Conservation (phyloP, 2,113 vertebrate species). For the Athene cunicularia region DNA sequence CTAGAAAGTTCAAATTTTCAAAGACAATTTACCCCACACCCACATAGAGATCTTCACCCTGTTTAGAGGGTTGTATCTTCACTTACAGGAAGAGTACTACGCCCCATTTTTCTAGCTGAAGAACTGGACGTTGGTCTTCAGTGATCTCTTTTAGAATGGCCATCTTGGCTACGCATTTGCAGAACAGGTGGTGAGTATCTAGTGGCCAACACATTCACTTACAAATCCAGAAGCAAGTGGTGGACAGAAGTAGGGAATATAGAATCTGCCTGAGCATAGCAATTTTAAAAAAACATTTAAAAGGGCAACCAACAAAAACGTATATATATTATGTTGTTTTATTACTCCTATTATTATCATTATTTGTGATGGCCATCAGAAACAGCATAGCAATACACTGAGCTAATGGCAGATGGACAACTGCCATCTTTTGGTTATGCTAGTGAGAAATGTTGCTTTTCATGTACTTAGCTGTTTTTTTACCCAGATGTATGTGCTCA, state of each 20-base stretch:
- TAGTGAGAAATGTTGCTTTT: conserved; percentile 58
- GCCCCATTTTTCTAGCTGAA: not conserved
- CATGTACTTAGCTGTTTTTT: not conserved
- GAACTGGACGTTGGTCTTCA: conserved; percentile 25
- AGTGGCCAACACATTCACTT: conserved; percentile 48
- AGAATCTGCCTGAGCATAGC: conserved; percentile 44
- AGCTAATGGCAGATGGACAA: conserved; percentile 57
- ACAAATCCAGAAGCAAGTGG: conserved; percentile 60
- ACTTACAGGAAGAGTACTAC: not conserved
- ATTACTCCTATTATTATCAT: conserved; percentile 34
- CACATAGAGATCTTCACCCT: not conserved
- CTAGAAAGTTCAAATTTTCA: not conserved
- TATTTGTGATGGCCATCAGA: conserved; percentile 48
- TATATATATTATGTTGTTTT: not conserved
- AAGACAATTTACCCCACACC: not conserved
- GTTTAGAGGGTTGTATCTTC: not conserved
- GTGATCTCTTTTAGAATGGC: conserved; percentile 24
- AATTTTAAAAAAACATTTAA: conserved; percentile 38
- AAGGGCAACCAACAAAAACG: conserved; percentile 1
- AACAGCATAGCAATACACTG: conserved; percentile 42
- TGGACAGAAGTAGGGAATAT: not conserved
- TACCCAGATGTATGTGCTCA: conserved; percentile 42
- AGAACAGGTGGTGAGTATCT: conserved; percentile 56
- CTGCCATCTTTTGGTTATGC: conserved; percentile 58
- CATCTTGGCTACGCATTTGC: conserved; percentile 49